Conservation (phyloP, 2,113 vertebrate species). For the Tretioscincus oriximinensis region DNA sequence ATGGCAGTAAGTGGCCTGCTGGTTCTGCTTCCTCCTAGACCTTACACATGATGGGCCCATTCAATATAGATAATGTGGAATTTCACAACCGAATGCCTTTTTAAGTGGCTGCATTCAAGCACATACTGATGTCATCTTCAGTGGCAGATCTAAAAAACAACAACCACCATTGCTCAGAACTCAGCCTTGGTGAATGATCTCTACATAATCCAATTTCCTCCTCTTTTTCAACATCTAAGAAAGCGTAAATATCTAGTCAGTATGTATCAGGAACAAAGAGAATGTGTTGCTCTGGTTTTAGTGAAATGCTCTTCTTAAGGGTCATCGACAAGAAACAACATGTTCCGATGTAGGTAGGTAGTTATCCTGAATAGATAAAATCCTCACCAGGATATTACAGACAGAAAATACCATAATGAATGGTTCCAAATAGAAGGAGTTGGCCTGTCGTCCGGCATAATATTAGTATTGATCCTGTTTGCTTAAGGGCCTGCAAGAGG, state of each 20-base stretch:
- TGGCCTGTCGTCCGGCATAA: constrained; percentile 31
- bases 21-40: background rate
- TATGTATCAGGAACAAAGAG: constrained; percentile 23
- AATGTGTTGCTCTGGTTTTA: background rate
- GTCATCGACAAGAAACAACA: constrained; percentile 12
- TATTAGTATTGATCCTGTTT: constrained; percentile 64
- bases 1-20: background rate
- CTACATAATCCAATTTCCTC: constrained; percentile 6
- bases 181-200: constrained; percentile 5
- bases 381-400: constrained; percentile 14
- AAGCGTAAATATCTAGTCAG: constrained; percentile 12
- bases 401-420: constrained; percentile 19
- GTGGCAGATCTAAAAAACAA: background rate
- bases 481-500: constrained; percentile 48
- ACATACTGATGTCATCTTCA: background rate
- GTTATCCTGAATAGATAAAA: constrained; percentile 42
- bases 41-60: background rate
- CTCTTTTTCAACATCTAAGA: constrained; percentile 21
- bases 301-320: constrained; percentile 6
- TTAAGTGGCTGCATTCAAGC: background rate
- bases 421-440: constrained; percentile 30
- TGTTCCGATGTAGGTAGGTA: constrained; percentile 11
- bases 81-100: background rate
- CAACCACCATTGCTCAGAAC: background rate
- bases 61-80: background rate